Conservation (phyloP, 2,888 invertebrate genomes). For the Argyra leucocephala region DNA sequence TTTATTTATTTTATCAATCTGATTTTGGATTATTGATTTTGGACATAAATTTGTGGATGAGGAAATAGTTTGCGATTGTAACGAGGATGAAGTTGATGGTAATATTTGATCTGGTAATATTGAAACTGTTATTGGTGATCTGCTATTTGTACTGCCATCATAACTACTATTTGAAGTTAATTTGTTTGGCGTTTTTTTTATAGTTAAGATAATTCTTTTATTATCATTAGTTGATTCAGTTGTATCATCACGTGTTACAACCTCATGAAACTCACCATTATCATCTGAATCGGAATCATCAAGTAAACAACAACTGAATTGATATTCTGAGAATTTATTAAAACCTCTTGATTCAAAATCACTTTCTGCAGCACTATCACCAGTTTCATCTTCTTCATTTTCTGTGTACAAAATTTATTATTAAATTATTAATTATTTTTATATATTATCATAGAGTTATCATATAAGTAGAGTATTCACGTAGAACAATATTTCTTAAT, state of each 20-base stretch:
- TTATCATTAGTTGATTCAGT: conserved; percentile 29
- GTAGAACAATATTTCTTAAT: too few relatives aligned
- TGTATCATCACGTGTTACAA: conserved; percentile 31
- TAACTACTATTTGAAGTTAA: conserved; percentile 26
- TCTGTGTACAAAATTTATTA: too few relatives aligned
- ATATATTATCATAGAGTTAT: too few relatives aligned
- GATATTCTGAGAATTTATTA: too few relatives aligned
- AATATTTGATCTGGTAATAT: background rate
- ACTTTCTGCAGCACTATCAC: conserved; percentile 19
- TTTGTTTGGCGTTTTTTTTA: conserved; percentile 38
- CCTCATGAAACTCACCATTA: conserved; percentile 31
- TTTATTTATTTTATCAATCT: conserved; percentile 2
- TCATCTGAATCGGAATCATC: conserved; percentile 21
- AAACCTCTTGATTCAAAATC: too few relatives aligned
- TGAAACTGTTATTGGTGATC: background rate
- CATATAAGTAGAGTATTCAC: too few relatives aligned
- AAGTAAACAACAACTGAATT: background rate
- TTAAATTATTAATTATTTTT: too few relatives aligned
- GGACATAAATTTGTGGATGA: too few relatives aligned
- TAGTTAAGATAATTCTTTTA: conserved; percentile 34
- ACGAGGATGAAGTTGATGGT: background rate
- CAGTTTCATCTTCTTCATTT: conserved; percentile 19
- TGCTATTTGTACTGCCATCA: background rate
- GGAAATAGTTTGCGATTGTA: conserved; percentile 7
- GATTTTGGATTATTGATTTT: too few relatives aligned